Percentiles rank a stretch among this genome's conserved stretches.
These are phyloP conservation scores for Dicranocentrus wangi DNA, from an alignment of 2,888 invertebrate species.

Conservation along the genomic window DNA sequence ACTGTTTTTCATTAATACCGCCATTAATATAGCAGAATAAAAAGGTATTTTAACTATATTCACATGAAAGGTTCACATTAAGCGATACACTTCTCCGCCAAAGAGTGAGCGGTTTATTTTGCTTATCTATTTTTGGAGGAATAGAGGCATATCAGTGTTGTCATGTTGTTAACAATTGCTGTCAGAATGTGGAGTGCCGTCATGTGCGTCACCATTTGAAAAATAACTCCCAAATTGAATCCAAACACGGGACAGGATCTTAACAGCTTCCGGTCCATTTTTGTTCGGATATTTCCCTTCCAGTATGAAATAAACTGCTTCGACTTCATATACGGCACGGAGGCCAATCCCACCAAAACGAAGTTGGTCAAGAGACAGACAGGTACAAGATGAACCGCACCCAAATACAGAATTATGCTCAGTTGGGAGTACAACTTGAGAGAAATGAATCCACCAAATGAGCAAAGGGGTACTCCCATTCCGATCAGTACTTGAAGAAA, in stretches of 20 bases:
- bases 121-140: background rate
- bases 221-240: background rate
- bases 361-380: background rate
- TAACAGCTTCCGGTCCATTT: background rate
- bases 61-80: too few species aligned
- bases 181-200: background rate
- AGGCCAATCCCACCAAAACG: background rate
- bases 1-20: too few species aligned
- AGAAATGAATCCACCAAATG: background rate
- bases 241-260: background rate
- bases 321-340: background rate
- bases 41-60: too few species aligned
- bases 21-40: too few species aligned
- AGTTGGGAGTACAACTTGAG: background rate
- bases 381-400: background rate
- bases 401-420: background rate
- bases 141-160: background rate
- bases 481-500: background rate
- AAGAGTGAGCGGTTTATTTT: too few species aligned
- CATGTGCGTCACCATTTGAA: background rate
- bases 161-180: background rate
- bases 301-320: background rate
- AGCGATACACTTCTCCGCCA: too few species aligned
- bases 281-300: background rate
- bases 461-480: background rate